Base-by-base conservation (phyloP, 2,888 invertebrate genomes). In the Teleiodes luculella region DNA sequence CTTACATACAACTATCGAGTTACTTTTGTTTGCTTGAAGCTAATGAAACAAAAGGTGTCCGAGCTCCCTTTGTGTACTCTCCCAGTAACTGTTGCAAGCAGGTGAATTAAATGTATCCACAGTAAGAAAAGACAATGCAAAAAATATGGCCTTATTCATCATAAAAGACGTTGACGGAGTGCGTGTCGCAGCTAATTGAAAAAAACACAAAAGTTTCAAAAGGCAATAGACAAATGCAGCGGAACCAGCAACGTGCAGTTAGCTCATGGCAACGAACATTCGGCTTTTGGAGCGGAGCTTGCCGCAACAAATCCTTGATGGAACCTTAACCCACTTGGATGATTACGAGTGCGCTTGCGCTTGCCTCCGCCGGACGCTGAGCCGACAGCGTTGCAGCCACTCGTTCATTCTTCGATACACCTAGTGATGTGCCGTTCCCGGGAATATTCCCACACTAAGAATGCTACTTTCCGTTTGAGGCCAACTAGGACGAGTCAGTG, bases 241-340 rank as follows among this genome's bases (percentile, higher is more conserved):
- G 83, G 86, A 86, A 85, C 83, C 76, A 71, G 73, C 78, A 71
- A 73, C 78, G 78, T 80, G 83, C 79, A 84, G 83, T 85, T 81
- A 81, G 85, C 81, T 86, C 83, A 86, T 80, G 84, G 84, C 80
- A 84, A 85, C 84, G 68, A 80, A 72, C 76, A 76, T 78, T 79
- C 80, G 76, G 74, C 75, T 87, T 86, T 87, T 86, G 87, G 88
- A 87, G 86, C 87, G 88, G 86, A 78, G 86, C 86, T 88, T 89
- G 87, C 86, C 86, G 88, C 89, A 89, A 88, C 78, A 89, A 88
- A 89, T 87, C 89, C 89, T 89, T 90, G 89, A 77, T 84, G 84
- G 66, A 85, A 88, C 89, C 89, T 90, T 90, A 90, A 90, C 89
- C 89, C 81, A 90, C 79, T 90, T 90, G 86, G 81, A 79, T 86